phyloP scores from a whole-genome alignment of 2,113 vertebrate genomes.

The Spermophilus dauricus region DNA sequence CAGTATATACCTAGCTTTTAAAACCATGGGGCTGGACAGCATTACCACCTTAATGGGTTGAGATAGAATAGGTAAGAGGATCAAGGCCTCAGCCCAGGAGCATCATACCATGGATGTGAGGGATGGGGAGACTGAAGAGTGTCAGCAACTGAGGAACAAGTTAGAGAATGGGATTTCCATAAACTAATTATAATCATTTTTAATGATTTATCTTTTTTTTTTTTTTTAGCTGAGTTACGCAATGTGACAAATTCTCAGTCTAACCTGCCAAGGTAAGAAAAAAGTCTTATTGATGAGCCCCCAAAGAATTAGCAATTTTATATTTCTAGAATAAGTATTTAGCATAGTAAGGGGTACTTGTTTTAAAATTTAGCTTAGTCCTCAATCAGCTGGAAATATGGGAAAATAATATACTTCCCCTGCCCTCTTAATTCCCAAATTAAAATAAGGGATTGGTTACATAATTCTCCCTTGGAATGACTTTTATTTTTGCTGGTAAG shows the following conservation, averaged over 20 bases:
- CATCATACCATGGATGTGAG: accelerated
- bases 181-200: not conserved
- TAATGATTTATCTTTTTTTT: slow-evolving; percentile 46
- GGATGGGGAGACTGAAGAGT: not conserved
- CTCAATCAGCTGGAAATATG: not conserved
- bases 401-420: not conserved
- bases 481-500: not conserved
- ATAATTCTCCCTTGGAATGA: not conserved
- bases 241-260: slow-evolving; percentile 69
- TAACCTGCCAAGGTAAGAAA: slow-evolving; percentile 87
- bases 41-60: not conserved
- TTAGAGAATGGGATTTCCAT: not conserved
- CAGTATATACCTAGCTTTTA: not conserved
- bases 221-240: slow-evolving; percentile 84
- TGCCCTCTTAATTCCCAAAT: not conserved
- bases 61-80: not conserved
- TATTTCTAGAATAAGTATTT: not conserved
- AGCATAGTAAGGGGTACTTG: not conserved
- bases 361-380: not conserved
- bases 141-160: not conserved
- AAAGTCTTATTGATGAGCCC: not conserved
- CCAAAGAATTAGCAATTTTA: not conserved
- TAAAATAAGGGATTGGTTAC: not conserved
- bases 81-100: not conserved
- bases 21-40: not conserved